Conservation (phyloP, 2,113 vertebrate genomes). For the Hemichromis elongatus region DNA sequence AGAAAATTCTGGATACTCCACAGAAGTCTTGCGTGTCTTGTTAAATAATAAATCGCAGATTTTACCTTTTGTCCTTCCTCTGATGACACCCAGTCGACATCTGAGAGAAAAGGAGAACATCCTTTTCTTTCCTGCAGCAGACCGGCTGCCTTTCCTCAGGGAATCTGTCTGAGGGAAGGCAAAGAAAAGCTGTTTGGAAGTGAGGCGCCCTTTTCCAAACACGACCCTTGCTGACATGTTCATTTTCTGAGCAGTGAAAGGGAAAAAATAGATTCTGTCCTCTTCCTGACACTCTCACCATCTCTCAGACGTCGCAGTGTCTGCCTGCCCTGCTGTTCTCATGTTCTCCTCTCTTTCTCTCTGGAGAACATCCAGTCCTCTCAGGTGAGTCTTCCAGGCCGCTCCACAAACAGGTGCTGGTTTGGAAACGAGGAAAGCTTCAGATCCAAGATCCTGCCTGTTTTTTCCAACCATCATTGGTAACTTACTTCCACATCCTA, state of each 20-base stretch:
- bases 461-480: neutral
- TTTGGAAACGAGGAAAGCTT: neutral
- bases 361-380: constrained; percentile 33
- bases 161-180: constrained; percentile 42
- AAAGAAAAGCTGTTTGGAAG: constrained; percentile 54
- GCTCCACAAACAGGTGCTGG: neutral
- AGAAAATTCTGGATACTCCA: neutral
- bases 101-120: constrained; percentile 73
- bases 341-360: constrained; percentile 11
- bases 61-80: constrained; percentile 71
- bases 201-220: constrained; percentile 56
- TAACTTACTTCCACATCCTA: neutral
- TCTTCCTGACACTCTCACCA: neutral
- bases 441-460: neutral
- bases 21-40: neutral
- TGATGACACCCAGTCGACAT: constrained; percentile 71
- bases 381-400: constrained; percentile 2
- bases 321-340: constrained; percentile 22
- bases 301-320: neutral
- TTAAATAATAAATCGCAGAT: neutral
- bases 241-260: constrained; percentile 25
- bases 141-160: constrained; percentile 48
- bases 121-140: constrained; percentile 59
- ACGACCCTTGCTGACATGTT: constrained; percentile 44
- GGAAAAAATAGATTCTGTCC: neutral